These are phyloP conservation scores for Martes martes DNA, from an alignment of 2,113 vertebrate species.

Conservation along the genomic window DNA sequence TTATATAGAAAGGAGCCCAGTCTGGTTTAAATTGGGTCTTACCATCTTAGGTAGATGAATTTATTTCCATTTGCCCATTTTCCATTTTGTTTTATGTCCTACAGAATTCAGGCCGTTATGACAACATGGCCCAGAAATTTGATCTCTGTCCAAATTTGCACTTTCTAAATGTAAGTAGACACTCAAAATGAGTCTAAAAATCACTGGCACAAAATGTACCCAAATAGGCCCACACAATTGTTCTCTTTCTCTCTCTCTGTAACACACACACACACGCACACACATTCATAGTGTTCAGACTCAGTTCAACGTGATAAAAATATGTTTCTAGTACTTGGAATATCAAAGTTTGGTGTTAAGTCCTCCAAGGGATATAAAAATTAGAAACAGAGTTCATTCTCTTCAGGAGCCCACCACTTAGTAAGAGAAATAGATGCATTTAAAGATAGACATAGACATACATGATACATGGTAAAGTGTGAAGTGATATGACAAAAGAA, in stretches of 20 bases:
- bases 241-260: neutral
- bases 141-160: slow-evolving; percentile 47
- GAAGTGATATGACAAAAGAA: neutral
- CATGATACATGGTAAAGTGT: neutral
- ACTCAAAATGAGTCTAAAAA: slow-evolving; percentile 55
- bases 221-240: neutral
- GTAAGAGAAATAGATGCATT: neutral
- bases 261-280: neutral
- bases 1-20: neutral
- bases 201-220: slow-evolving; percentile 39
- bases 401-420: slow-evolving; percentile 23
- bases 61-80: slow-evolving; percentile 12
- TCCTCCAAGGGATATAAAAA: slow-evolving; percentile 1
- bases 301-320: neutral
- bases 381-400: slow-evolving; percentile 4
- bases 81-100: slow-evolving; percentile 38
- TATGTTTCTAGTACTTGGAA: neutral
- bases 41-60: neutral
- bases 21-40: neutral
- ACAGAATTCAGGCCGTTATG: slow-evolving; percentile 47
- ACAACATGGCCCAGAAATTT: slow-evolving; percentile 45
- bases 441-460: neutral
- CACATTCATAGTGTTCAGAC: neutral
- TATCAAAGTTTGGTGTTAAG: slow-evolving; percentile 13
- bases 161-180: slow-evolving; percentile 54